phyloP scores from a whole-genome alignment of 1,140 invertebrate species.

The Ceratina australensis region DNA sequence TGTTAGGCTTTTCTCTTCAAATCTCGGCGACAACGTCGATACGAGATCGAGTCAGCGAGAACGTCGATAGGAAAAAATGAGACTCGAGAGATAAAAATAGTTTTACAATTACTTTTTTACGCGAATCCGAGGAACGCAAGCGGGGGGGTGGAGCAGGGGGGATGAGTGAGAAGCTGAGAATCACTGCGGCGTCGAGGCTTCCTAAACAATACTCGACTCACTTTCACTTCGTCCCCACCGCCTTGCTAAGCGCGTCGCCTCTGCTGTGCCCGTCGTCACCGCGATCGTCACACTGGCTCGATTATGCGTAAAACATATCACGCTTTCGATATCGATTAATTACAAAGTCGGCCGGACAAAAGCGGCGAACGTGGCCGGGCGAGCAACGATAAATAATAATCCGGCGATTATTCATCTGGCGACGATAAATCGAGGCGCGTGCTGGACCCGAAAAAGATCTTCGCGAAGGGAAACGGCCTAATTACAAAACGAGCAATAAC shows the following conservation, averaged over 20 bases:
- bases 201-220: constrained; percentile 79
- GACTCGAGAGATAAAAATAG: constrained; percentile 23
- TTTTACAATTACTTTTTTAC: constrained; percentile 18
- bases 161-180: constrained; percentile 60
- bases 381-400: constrained; percentile 5
- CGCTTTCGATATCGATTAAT: constrained; percentile 52
- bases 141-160: background rate
- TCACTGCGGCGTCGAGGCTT: constrained; percentile 75
- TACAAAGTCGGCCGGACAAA: background rate
- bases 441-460: constrained; percentile 35
- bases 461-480: constrained; percentile 3
- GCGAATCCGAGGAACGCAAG: background rate
- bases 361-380: background rate
- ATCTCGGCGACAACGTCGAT: too few relatives aligned
- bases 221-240: constrained; percentile 77
- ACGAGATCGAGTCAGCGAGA: background rate
- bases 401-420: constrained; percentile 2
- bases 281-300: constrained; percentile 47
- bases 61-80: background rate
- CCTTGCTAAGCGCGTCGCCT: constrained; percentile 42
- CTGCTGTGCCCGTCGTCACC: constrained; percentile 51
- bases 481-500: constrained; percentile 23
- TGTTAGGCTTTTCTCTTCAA: background rate
- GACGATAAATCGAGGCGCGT: constrained; percentile 24
- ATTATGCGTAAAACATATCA: constrained; percentile 52